Evolutionary conservation across 1,140 invertebrate genomes (phyloP).

Genomic region (Lanistes nyassanus): DNA sequence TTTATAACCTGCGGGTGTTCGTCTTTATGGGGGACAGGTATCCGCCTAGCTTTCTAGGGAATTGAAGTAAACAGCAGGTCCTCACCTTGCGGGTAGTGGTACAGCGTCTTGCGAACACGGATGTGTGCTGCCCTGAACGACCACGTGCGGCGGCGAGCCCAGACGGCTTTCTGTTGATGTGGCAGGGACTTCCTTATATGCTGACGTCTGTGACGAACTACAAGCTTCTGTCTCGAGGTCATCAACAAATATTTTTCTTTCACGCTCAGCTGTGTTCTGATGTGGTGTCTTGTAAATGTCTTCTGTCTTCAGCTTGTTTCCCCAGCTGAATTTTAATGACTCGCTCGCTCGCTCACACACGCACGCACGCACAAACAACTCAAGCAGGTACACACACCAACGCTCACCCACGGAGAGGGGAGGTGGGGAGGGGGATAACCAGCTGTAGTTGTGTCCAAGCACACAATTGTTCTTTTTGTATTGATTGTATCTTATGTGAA

Average conservation of each 20-base stretch:
- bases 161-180: neutral
- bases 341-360: neutral
- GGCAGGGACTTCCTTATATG: neutral
- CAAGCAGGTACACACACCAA: neutral
- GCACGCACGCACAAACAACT: slow-evolving; percentile 4
- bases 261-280: neutral
- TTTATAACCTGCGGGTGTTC: too few species aligned
- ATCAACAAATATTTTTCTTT: neutral
- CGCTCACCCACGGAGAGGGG: neutral
- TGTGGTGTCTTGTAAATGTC: neutral
- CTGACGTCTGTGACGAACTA: neutral
- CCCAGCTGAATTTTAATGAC: neutral
- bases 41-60: too few species aligned
- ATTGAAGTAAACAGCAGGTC: too few species aligned
- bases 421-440: neutral
- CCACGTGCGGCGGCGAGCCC: neutral
- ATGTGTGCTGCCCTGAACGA: too few species aligned
- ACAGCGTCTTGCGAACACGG: too few species aligned
- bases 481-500: neutral
- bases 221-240: neutral
- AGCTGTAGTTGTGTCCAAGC: neutral
- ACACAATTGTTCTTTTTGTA: neutral
- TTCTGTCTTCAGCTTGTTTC: neutral
- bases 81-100: too few species aligned
- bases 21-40: too few species aligned